Conservation (phyloP, 2,113 vertebrate species). For the Helogale parvula region DNA sequence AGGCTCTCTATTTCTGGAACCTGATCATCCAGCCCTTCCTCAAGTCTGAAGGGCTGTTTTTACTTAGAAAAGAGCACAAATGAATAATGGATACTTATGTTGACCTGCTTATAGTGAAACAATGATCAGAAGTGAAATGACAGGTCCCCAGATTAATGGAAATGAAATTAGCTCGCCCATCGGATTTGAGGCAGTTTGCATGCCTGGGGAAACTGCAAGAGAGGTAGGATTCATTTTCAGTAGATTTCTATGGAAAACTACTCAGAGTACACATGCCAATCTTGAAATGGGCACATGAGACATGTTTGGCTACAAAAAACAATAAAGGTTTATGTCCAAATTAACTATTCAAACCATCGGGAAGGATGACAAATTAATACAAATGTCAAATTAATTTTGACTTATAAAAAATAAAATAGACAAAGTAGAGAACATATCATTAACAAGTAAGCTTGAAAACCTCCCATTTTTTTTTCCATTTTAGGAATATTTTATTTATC, state of each 20-base stretch:
- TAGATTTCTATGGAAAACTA: neutral
- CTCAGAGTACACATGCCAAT: neutral
- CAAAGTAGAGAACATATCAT: neutral
- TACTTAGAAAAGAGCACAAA: neutral
- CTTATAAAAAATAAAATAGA: neutral
- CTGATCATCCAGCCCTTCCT: neutral
- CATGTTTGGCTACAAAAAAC: neutral
- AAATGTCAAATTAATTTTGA: neutral
- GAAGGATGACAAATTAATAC: neutral
- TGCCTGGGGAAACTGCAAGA: neutral
- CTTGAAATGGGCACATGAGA: neutral
- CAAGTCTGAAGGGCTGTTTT: neutral
- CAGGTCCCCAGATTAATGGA: neutral
- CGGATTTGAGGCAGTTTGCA: neutral
- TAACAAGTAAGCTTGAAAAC: neutral
- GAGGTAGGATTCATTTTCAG: neutral
- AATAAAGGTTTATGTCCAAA: neutral
- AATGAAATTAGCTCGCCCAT: neutral
- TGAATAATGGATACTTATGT: neutral
- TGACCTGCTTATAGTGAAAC: neutral
- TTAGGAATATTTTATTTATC: conserved; percentile 90
- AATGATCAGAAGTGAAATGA: neutral
- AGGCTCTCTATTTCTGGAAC: neutral
- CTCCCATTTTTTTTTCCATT: conserved; percentile 37
- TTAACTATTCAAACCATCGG: neutral